phyloP scores from a whole-genome alignment of 35 echinoderm and acorn worm species.

The Ptychodera flava region DNA sequence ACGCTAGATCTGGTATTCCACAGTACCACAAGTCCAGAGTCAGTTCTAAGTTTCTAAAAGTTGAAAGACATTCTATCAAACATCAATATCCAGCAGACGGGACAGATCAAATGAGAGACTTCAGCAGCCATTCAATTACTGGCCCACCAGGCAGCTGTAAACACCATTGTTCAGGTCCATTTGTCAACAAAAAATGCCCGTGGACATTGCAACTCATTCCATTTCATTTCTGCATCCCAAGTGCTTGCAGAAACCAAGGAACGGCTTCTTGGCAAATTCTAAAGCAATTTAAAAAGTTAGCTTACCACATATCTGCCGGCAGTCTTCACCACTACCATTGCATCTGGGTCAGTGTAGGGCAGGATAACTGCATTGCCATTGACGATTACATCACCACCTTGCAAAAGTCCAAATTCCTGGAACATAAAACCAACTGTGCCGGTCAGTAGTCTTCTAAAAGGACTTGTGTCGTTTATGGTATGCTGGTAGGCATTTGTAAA shows the following conservation, averaged over 20 bases:
- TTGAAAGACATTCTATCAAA: not conserved
- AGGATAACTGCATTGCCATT: not conserved
- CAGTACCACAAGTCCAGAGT: slow-evolving; percentile 19
- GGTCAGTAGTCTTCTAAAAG: too few relatives aligned
- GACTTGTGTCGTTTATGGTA: too few relatives aligned
- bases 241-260: too few relatives aligned
- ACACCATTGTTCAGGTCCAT: too few relatives aligned
- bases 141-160: not conserved
- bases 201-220: too few relatives aligned
- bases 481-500: too few relatives aligned
- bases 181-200: too few relatives aligned
- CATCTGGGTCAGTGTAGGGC: not conserved
- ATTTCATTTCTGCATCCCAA: too few relatives aligned
- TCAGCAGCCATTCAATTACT: slow-evolving; percentile 10
- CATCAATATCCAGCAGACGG: not conserved
- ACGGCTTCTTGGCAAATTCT: too few relatives aligned
- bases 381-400: not conserved
- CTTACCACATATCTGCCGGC: too few relatives aligned
- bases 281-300: too few relatives aligned
- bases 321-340: not conserved
- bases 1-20: not conserved
- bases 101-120: not conserved
- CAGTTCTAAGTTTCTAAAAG: slow-evolving; percentile 5
- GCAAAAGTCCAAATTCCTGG: not conserved
- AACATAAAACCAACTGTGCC: too few relatives aligned